Base-by-base conservation (phyloP, 2,113 vertebrate genomes). In the Larimichthys crocea region DNA sequence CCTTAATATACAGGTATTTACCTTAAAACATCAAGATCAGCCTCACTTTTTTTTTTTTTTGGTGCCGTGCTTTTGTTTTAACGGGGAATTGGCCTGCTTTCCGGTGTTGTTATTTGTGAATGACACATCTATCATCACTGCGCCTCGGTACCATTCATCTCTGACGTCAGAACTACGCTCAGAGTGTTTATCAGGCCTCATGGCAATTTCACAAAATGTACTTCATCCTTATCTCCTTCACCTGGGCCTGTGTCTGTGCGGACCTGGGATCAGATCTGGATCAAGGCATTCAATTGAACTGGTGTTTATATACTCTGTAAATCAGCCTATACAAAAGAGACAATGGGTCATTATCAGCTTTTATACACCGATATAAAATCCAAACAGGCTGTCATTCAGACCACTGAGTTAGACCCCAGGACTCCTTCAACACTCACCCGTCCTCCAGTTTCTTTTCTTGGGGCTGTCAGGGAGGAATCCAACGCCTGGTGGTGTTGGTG, bases 91-190 rank as follows among this genome's bases (percentile, higher is more conserved):
- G 14, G 1, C 2, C 20, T 0, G 49, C 29, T 9, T 92, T 91
- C 89, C 89, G 84, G 75, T 74, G 2, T 26, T 1, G 14, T 48
- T 11, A 2, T 44, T 3, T 2, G 4, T 53, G 10, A 56, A 48
- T 57, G 84, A 78, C 78, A 67, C 24, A 67, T 76, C 48, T 53
- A 2, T 44, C 46, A 46, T 65, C 82, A 82, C 63, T 90, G 89
- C 88, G 89, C 86, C 73, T 76, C 67, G 42, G 29, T 20, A 49
- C 73, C 69, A 46, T 86, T 86, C 86, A 90, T 80, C 70, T 90
- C 44, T 91, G 89, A 94, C 93, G 93, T 94, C 92, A 91, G 67
- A 90, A 52, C 42, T 52, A 88, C 90, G 89, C 76, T 88, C n/a
- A 31, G 48, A 65, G 62, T 90, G 88, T 92, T 86, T 66, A 74